Percentiles rank a stretch among this genome's conserved stretches.
These are phyloP conservation scores for Drosophila takahashii DNA, from an alignment of 1,140 invertebrate genomes.

Conservation along the genomic window DNA sequence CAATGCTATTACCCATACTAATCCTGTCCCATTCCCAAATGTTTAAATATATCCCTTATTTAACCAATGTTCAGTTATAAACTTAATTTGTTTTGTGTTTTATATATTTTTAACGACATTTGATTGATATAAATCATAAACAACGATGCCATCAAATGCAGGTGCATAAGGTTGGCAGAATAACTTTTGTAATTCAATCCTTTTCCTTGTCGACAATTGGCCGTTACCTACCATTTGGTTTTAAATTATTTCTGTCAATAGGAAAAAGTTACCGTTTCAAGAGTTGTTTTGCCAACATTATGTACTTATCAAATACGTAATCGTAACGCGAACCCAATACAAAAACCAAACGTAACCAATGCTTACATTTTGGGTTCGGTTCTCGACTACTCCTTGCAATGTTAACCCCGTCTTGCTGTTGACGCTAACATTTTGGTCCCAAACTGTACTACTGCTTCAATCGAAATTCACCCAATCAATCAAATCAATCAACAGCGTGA, in stretches of 20 bases:
- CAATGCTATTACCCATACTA: conserved; percentile 25
- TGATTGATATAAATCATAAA: conserved; percentile 42
- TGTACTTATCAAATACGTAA: conserved; percentile 62
- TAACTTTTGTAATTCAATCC: no score
- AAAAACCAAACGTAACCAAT: conserved; percentile 59
- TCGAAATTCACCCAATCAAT: conserved; percentile 47
- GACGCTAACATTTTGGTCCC: conserved; percentile 31
- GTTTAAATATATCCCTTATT: conserved; percentile 18
- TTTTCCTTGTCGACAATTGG: no score
- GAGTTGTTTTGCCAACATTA: no score
- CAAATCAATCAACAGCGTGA: conserved; percentile 90
- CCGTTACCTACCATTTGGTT: no score
- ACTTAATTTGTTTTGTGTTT: conserved; percentile 65
- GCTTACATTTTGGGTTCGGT: conserved; percentile 64
- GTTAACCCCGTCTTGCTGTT: conserved; percentile 30
- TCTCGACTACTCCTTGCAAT: conserved; percentile 38
- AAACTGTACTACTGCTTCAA: conserved; percentile 30
- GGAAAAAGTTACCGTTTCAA: no score
- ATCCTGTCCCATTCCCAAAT: conserved; percentile 28
- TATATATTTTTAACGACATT: conserved; percentile 47
- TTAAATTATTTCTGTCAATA: no score
- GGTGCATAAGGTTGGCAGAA: no score
- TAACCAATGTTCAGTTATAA: conserved; percentile 24
- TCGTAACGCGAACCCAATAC: conserved; percentile 62
- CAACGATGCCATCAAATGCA: conserved; percentile 75